Evolutionary conservation across 92 coral and sea anemone species (phyloP).

Genomic region (Epizoanthus rinbou): DNA sequence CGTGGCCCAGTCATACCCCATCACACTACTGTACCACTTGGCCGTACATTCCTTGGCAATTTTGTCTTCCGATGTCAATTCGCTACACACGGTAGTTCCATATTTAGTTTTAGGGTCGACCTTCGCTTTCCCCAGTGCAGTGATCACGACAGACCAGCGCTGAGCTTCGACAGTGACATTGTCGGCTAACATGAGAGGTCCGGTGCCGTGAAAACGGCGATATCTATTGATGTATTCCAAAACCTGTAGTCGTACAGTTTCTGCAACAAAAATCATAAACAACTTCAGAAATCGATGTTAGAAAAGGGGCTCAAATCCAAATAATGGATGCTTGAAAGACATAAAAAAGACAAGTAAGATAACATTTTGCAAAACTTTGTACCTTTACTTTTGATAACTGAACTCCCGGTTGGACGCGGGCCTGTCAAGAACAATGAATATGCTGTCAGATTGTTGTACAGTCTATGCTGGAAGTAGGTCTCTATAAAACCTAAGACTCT

Average conservation of each 20-base stretch:
- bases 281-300: not conserved
- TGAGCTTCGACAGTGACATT: constrained; percentile 66
- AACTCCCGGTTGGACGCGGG: constrained; percentile 25
- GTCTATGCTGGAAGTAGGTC: too few relatives aligned
- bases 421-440: not conserved
- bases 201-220: constrained; percentile 76
- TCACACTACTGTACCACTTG: constrained; percentile 65
- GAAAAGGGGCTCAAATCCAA: not conserved
- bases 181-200: constrained; percentile 60
- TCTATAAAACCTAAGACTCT: too few relatives aligned
- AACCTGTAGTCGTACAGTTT: constrained; percentile 53
- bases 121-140: constrained; percentile 53
- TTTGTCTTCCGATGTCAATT: constrained; percentile 52
- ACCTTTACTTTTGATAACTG: constrained; percentile 35
- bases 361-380: not conserved
- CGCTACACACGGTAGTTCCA: constrained; percentile 61
- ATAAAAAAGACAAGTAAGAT: not conserved
- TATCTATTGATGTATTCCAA: constrained; percentile 67
- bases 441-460: too few relatives aligned
- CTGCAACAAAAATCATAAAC: constrained; percentile 38
- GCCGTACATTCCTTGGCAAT: constrained; percentile 60
- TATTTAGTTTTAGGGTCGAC: constrained; percentile 70
- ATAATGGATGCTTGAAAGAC: too few relatives aligned
- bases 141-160: constrained; percentile 58
- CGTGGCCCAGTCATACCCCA: constrained; percentile 78